These are phyloP conservation scores for Drosophila gaucha DNA, from an alignment of 2,888 invertebrate species.

Conservation along the genomic window DNA sequence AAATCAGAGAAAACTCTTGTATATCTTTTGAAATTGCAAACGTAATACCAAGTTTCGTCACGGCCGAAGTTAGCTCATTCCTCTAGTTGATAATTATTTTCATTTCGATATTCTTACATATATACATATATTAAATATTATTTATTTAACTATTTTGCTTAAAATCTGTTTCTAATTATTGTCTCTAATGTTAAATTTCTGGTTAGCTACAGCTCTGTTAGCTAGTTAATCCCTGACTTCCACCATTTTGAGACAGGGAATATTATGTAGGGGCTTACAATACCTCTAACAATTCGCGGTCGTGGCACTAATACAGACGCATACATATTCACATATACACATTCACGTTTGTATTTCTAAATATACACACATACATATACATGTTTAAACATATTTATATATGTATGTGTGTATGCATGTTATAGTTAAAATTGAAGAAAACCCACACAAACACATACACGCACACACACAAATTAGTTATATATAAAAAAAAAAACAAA, in stretches of 20 bases:
- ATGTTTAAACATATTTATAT: conserved; percentile 22
- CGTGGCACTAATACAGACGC: conserved; percentile 31
- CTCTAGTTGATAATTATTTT: no score
- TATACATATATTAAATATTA: no score
- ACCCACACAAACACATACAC: conserved; percentile 8
- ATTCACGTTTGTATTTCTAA: conserved; percentile 17
- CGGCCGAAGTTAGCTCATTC: no score
- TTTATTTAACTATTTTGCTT: no score
- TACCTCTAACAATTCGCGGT: conserved; percentile 31
- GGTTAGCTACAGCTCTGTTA: not conserved
- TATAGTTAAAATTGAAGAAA: conserved; percentile 2
- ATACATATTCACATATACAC: conserved; percentile 7
- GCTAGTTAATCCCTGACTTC: not conserved
- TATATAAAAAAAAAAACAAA: conserved; percentile 5
- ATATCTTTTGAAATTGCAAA: no score
- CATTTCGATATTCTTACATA: no score
- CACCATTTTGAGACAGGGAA: no score
- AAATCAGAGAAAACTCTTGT: no score
- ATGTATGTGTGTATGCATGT: conserved; percentile 2
- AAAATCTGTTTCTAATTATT: not conserved
- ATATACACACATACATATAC: conserved; percentile 11
- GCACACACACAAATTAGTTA: conserved; percentile 39
- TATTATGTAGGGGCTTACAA: no score
- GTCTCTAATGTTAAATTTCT: not conserved
- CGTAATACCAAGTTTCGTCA: no score